A percentile compares a stretch with the other conserved stretches of the same genome.
Evolutionary conservation across 2,888 invertebrate species (phyloP).

Genomic region (Cataglyphis cursor): DNA sequence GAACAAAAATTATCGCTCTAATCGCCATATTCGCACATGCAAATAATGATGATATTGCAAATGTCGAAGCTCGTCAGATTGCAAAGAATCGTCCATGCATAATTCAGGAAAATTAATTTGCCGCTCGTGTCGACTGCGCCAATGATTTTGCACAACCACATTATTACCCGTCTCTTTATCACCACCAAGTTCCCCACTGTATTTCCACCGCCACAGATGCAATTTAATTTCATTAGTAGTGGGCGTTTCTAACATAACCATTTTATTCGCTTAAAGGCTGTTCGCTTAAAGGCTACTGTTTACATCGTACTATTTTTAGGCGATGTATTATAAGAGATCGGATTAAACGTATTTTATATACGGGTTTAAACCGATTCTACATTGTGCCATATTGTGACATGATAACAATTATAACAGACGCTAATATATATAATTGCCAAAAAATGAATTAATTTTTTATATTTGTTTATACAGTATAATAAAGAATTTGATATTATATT

Average conservation of each 20-base stretch:
- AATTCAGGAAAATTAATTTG: constrained; percentile 64
- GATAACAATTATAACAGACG: neutral
- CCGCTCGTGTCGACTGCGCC: constrained; percentile 22
- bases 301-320: constrained; percentile 43
- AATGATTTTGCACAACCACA: constrained; percentile 55
- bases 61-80: constrained; percentile 18
- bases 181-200: constrained; percentile 5
- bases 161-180: constrained; percentile 49
- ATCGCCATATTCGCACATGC: constrained; percentile 3
- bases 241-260: constrained; percentile 52
- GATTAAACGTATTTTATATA: constrained; percentile 11
- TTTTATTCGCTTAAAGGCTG: constrained; percentile 39
- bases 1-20: constrained; percentile 20
- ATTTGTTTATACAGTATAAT: neutral
- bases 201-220: constrained; percentile 36
- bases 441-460: constrained; percentile 23
- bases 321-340: constrained; percentile 44
- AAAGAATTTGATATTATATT: neutral
- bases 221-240: constrained; percentile 54
- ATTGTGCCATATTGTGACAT: constrained; percentile 1
- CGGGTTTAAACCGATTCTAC: neutral
- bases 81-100: constrained; percentile 37
- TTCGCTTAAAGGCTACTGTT: constrained; percentile 48
- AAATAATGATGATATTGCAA: constrained; percentile 14
- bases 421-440: constrained; percentile 14